Evolutionary conservation across 2,888 invertebrate genomes (phyloP).

Genomic region (Ormyrus pomaceus): DNA sequence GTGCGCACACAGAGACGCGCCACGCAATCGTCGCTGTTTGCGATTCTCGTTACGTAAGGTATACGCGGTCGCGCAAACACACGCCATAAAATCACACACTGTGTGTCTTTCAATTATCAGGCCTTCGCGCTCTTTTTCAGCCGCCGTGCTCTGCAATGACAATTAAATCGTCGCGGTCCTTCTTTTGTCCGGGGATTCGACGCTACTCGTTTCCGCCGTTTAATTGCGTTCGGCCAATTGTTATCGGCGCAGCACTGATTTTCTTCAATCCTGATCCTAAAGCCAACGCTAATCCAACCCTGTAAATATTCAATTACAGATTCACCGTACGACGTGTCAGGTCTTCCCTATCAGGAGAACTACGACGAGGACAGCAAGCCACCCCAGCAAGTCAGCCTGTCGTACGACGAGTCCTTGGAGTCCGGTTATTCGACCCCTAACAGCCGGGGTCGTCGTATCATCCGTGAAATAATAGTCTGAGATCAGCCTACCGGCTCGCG

Average conservation of each 20-base stretch:
- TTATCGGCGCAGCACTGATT: too few relatives aligned
- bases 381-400: slow-evolving; percentile 90
- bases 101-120: slow-evolving; percentile 1
- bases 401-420: slow-evolving; percentile 95
- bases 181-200: too few relatives aligned
- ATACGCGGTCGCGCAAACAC: neutral
- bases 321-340: slow-evolving; percentile 96
- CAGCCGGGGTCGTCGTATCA: slow-evolving; percentile 93
- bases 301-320: slow-evolving; percentile 77
- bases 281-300: too few relatives aligned
- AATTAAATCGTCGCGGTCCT: too few relatives aligned
- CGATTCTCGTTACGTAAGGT: slow-evolving; percentile 45
- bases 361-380: slow-evolving; percentile 88
- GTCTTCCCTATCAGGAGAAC: slow-evolving; percentile 89
- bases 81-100: neutral
- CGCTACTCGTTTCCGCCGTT: too few relatives aligned
- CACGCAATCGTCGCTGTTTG: slow-evolving; percentile 1
- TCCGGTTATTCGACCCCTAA: slow-evolving; percentile 96
- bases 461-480: slow-evolving; percentile 95
- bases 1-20: neutral
- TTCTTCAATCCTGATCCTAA: too few relatives aligned
- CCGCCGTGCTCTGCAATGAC: slow-evolving; percentile 4
- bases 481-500: slow-evolving; percentile 74
- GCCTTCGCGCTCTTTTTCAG: slow-evolving; percentile 53
- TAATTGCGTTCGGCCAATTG: too few relatives aligned